Evolutionary conservation across 2,797 vertebrate genomes (phyloP), one percentile per base, ranked within the genome.

Genomic region (Oreonectes daqikongensis): DNA sequence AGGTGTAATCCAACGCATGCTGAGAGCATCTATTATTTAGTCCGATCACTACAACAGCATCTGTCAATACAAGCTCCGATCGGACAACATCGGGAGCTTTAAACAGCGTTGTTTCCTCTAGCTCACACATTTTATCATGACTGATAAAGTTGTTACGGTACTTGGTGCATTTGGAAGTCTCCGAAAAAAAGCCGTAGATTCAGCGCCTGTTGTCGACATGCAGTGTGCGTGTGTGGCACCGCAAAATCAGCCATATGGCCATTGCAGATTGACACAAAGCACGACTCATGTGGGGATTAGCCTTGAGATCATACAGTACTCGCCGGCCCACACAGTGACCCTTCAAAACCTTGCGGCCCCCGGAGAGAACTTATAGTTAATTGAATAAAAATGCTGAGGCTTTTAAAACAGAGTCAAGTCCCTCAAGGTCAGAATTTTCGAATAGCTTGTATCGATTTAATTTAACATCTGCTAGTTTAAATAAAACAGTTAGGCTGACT

Each of bases 201-300:
- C 60, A 71, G 73, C 11, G 35, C 24, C 38, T 28, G 65, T 55
- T 57, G 48, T 65, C 18, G 10, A 50, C 52, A 20, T 6, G 32
- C 42, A 61, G 18, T 75, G 59, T 55, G 75, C 59, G 72, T 75
- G 22, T 38, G 78, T 20, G 46, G 10, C 5, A 22, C 38, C 8
- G 55, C 30, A 65, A 22, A 65, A 75, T 30, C 50, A 57, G 75
- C 68, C 78, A 82, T 83, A 79, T 79, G 82, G 82, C 71, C 60
- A 22, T 22, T 57, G 53, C 69, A 71, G 72, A 80, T 40, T 55
- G 74, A 78, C 28, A 73, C 55, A 80, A 53, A 84, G 65, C 59
- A 55, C 20, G 35, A 46, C 55, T 79, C 44, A 77, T 28, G 50
- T 66, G 69, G 69, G 73, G 74, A 70, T 81, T 79, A 83, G 64